A percentile compares a stretch with the other conserved stretches of the same genome.
These are phyloP conservation scores for Channallabes apus DNA, from an alignment of 2,797 vertebrate genomes.

Conservation along the genomic window DNA sequence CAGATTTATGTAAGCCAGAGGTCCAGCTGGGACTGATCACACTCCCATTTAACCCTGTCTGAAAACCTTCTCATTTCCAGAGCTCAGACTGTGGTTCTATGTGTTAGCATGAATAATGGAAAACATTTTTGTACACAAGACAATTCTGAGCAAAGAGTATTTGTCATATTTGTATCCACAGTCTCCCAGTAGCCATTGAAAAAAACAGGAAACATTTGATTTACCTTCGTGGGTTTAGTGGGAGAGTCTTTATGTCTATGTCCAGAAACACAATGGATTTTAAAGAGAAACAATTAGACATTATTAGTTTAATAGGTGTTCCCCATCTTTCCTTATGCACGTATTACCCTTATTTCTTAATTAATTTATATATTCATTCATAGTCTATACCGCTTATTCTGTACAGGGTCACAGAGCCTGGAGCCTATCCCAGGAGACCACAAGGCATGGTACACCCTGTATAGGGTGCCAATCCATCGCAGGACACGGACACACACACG, in stretches of 20 bases:
- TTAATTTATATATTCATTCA: too few species aligned
- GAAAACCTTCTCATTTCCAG: conserved; percentile 10
- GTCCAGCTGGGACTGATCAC: conserved; percentile 40
- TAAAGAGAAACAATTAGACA: neutral
- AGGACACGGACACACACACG: too few species aligned
- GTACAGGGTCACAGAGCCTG: too few species aligned
- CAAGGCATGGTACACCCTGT: too few species aligned
- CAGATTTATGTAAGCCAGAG: conserved; percentile 33
- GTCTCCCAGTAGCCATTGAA: neutral
- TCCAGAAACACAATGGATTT: neutral
- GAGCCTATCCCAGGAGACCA: too few species aligned
- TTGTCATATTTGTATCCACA: neutral
- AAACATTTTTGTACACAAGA: neutral
- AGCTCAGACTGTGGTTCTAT: neutral
- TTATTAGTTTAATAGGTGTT: neutral
- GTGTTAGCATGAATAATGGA: conserved; percentile 9
- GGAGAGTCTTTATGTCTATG: neutral
- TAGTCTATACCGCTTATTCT: too few species aligned
- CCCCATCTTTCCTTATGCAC: neutral
- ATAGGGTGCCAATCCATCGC: too few species aligned
- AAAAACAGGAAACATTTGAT: neutral
- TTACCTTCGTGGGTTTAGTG: neutral
- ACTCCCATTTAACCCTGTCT: conserved; percentile 40
- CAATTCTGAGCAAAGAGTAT: neutral
- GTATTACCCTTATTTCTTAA: neutral